Conservation (phyloP, 37 sponge, comb jelly and placozoan genomes). For the Hexactinellida sp. region DNA sequence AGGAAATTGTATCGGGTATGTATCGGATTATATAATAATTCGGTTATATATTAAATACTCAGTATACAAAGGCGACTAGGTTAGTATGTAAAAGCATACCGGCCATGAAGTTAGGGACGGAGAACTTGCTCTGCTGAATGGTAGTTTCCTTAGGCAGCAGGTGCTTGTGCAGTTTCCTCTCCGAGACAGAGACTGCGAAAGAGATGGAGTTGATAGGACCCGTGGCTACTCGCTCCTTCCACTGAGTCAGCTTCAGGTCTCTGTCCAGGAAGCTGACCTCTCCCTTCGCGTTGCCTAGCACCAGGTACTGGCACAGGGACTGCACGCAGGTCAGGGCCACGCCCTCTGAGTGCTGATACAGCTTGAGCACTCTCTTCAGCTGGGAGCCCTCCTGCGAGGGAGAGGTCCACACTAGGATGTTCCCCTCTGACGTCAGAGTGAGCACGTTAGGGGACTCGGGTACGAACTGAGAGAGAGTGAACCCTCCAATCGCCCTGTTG, state of each 20-base stretch:
- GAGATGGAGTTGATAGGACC: constrained; percentile 9
- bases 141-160: background rate
- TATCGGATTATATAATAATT: too few species aligned
- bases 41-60: too few species aligned
- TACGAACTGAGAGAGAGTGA: constrained; percentile 61
- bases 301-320: background rate
- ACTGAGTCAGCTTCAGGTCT: constrained; percentile 9
- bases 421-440: constrained; percentile 71
- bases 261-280: constrained; percentile 4
- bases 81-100: background rate
- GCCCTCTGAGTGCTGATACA: background rate
- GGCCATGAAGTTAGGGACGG: constrained; percentile 5
- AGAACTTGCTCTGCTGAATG: constrained; percentile 13
- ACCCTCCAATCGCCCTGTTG: constrained; percentile 63
- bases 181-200: background rate
- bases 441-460: constrained; percentile 44
- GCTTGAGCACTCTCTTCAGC: background rate
- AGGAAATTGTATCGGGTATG: too few species aligned
- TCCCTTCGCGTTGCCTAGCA: background rate
- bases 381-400: background rate
- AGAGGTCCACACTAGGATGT: constrained; percentile 72
- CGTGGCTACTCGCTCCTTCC: background rate
- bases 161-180: background rate
- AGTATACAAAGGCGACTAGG: too few species aligned
- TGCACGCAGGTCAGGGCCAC: background rate